These are phyloP conservation scores for Magallana gigas DNA, from an alignment of 1,140 invertebrate species.

Conservation along the genomic window DNA sequence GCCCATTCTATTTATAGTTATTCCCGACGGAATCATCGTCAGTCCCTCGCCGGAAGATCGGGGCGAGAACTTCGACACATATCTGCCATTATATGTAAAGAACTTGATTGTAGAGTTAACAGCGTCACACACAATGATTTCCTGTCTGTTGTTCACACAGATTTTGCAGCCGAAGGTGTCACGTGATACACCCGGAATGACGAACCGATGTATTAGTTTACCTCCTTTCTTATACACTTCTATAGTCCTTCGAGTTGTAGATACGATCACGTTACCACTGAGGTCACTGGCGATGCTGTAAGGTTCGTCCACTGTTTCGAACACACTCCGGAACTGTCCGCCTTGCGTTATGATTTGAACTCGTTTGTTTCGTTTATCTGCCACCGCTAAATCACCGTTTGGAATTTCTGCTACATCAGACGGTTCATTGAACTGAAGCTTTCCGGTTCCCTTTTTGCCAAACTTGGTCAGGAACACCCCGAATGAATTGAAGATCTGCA, in stretches of 20 bases:
- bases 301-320: slow-evolving; percentile 65
- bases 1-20: slow-evolving; percentile 66
- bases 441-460: slow-evolving; percentile 65
- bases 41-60: slow-evolving; percentile 61
- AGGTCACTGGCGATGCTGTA: slow-evolving; percentile 65
- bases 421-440: slow-evolving; percentile 74
- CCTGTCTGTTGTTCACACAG: slow-evolving; percentile 67
- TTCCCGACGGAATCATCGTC: slow-evolving; percentile 64
- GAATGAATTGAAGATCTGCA: slow-evolving; percentile 79
- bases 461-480: slow-evolving; percentile 71
- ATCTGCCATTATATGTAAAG: slow-evolving; percentile 66
- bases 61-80: slow-evolving; percentile 70
- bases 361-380: slow-evolving; percentile 95
- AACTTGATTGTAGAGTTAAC: slow-evolving; percentile 64
- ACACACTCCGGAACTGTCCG: slow-evolving; percentile 81
- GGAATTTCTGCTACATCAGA: slow-evolving; percentile 70
- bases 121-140: slow-evolving; percentile 72
- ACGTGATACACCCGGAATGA: slow-evolving; percentile 46
- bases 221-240: slow-evolving; percentile 71
- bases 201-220: slow-evolving; percentile 65
- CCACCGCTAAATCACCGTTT: slow-evolving; percentile 85
- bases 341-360: slow-evolving; percentile 90
- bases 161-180: slow-evolving; percentile 63
- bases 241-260: slow-evolving; percentile 60
- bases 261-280: slow-evolving; percentile 66